Conservation (phyloP, 2,113 vertebrate genomes). For the Neogobius melanostomus region DNA sequence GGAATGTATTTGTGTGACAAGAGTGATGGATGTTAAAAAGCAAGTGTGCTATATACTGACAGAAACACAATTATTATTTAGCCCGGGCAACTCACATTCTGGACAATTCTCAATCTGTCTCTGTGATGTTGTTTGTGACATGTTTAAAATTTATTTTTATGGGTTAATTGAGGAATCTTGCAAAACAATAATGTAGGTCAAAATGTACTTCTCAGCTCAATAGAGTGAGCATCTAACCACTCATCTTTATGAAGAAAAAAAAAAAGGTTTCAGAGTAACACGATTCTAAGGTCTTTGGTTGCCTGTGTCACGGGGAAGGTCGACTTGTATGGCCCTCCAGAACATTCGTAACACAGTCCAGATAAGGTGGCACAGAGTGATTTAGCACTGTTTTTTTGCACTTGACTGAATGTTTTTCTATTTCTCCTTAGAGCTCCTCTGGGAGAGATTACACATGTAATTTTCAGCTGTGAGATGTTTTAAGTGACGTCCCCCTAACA, state of each 20-base stretch:
- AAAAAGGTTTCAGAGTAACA: conserved; percentile 24
- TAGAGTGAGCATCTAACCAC: background rate
- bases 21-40: conserved; percentile 15
- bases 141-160: background rate
- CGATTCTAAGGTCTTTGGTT: conserved; percentile 40
- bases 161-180: background rate
- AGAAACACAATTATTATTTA: background rate
- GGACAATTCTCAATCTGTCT: background rate
- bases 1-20: no score
- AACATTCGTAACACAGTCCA: conserved; percentile 63
- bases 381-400: conserved; percentile 77
- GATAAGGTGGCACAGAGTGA: conserved; percentile 74
- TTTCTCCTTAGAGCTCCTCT: conserved; percentile 68
- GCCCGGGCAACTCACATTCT: background rate
- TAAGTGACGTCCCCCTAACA: conserved; percentile 70
- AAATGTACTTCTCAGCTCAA: background rate
- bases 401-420: conserved; percentile 75
- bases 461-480: conserved; percentile 80
- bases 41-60: background rate
- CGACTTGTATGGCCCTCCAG: conserved; percentile 65
- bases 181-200: background rate
- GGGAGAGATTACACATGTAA: conserved; percentile 78
- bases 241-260: background rate
- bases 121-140: background rate
- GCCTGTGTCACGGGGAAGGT: conserved; percentile 60